Evolutionary conservation across 2,113 vertebrate genomes (phyloP), one percentile per base, ranked within the genome.

Genomic region (Xiphorhynchus elegans): DNA sequence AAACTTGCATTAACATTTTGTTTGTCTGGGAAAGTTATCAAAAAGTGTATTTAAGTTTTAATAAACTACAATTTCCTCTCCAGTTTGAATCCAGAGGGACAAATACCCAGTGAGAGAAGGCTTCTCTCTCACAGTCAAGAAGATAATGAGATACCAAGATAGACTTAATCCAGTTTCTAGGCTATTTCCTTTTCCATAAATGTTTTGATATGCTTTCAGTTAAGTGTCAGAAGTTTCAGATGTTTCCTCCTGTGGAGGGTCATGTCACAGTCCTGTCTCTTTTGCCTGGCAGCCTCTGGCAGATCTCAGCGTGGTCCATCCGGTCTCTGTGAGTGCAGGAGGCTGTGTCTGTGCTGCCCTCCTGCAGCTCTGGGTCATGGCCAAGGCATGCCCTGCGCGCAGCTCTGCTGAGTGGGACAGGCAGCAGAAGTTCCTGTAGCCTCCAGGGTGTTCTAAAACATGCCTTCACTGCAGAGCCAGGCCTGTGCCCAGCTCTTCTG

Each of bases 21-120:
- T 75, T 89, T 81, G 72, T 74, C 73, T 91, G 74, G 58, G 75
- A 69, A 86, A 66, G 40, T 82, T 94, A 85, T 52, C 82, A 83
- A 53, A 91, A 94, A 25, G 37, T 76, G 11, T 46, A 75, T 88
- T 85, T 73, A 49, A 79, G 20, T 82, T 83, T 87, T 76, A 90
- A 81, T 75, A 53, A 85, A 52, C 37, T 58, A 25, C 56, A 67
- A 7, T 75, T 93, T 72, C 37, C 42, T 50, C 66, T 89, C 47
- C 4, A 55, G 37, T 14, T 66, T 83, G 26, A 58, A 26, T 84
- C 81, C 39, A 68, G 53, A 82, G 31, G 31, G 44, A 39, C 24
- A 83, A 53, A 76, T 63, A 79, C 18, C 5, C 37, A 21, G 25
- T 58, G 52, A 76, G 49, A 83, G 40, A 79, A 60, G 37, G 11